These are phyloP conservation scores for Caenorhabditis drosophilae DNA, from an alignment of 2,888 invertebrate genomes.

Conservation along the genomic window DNA sequence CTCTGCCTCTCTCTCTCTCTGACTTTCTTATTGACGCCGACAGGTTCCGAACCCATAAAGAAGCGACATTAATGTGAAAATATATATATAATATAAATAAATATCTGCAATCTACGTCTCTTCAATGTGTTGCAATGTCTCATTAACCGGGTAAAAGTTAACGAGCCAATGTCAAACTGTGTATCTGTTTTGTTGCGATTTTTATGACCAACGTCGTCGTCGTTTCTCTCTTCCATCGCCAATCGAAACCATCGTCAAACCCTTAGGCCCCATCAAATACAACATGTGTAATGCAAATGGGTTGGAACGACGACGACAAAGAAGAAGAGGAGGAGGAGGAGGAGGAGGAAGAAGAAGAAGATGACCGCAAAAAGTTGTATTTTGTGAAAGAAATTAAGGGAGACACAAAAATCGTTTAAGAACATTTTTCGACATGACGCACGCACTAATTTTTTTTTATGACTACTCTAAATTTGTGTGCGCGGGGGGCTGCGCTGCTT, in stretches of 20 bases:
- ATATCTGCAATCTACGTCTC: no score
- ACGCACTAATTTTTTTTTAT: neutral
- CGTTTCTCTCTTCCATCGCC: no score
- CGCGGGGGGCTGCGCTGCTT: no score
- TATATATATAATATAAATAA: neutral
- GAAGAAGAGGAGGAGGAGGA: slow-evolving; percentile 1
- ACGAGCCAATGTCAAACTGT: slow-evolving; percentile 44
- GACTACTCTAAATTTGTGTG: no score
- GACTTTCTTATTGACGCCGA: neutral
- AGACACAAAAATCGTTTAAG: neutral
- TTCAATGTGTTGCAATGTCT: no score
- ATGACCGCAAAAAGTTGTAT: no score
- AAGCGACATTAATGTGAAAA: neutral
- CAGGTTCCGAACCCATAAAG: neutral
- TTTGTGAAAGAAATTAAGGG: neutral
- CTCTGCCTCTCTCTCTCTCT: neutral
- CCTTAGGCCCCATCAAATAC: neutral
- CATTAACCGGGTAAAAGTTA: slow-evolving; percentile 36
- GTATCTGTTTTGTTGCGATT: slow-evolving; percentile 18
- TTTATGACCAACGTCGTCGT: slow-evolving; percentile 3
- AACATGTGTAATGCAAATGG: neutral
- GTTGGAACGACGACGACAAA: neutral
- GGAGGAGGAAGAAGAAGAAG: neutral
- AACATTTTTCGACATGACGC: neutral
- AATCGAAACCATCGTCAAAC: no score